These are phyloP conservation scores for Porites australiensis DNA, from an alignment of 64 coral and sea anemone species.

Conservation along the genomic window DNA sequence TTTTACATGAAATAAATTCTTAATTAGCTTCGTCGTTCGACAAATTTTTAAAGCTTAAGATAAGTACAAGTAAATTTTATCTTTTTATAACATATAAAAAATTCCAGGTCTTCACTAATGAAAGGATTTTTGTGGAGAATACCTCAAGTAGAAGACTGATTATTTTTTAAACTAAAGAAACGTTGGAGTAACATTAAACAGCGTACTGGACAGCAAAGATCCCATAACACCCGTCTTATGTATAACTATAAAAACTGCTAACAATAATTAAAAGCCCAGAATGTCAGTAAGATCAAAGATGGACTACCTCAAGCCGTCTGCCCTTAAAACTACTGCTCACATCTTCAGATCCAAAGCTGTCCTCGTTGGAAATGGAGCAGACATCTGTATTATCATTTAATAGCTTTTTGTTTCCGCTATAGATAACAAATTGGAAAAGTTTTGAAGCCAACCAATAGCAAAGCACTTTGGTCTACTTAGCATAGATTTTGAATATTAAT, in stretches of 20 bases:
- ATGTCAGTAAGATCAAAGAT: background rate
- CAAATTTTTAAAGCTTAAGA: background rate
- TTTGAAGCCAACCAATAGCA: background rate
- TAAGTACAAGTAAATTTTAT: background rate
- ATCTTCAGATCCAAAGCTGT: conserved; percentile 29
- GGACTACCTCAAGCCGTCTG: background rate
- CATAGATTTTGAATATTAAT: conserved; percentile 38
- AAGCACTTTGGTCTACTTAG: background rate
- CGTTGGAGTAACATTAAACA: no score
- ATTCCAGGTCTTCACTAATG: no score
- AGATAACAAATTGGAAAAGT: conserved; percentile 33
- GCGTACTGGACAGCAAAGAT: background rate
- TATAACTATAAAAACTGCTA: no score
- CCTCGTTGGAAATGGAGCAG: conserved; percentile 16
- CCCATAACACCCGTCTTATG: background rate
- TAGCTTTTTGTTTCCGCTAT: conserved; percentile 26
- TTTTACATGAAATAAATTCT: conserved; percentile 29
- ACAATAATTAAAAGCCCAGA: background rate
- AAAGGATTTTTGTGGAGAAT: no score
- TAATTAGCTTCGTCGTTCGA: conserved; percentile 32
- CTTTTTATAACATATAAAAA: background rate
- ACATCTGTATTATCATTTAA: conserved; percentile 40
- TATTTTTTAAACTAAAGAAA: no score
- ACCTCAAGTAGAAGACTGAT: no score
- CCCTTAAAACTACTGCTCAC: background rate